Evolutionary conservation across 1,140 invertebrate genomes (phyloP), one percentile per base, ranked within the genome.

Genomic region (Halesus radiatus): DNA sequence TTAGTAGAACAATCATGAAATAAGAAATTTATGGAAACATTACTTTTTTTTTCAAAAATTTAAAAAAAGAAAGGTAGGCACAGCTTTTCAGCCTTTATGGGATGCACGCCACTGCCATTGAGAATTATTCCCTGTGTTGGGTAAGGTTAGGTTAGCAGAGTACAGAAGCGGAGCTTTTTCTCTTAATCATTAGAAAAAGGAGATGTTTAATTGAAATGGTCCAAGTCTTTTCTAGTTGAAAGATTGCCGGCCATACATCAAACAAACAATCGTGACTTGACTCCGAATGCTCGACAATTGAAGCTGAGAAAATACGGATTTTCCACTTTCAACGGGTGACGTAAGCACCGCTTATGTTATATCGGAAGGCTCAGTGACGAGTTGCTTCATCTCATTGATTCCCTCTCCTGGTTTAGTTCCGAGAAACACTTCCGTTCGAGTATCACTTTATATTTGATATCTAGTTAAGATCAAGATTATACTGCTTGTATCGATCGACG

Each of bases 181-280:
- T 53, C 68, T 72, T 72, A 72, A 72, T 72, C 68, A 72, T 52
- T 50, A 22, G 22, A 52, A 52, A 66, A 72, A 72, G 45, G 68
- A 52, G 68, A 72, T 52, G 68, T 72, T 72, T 72, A 72, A 72
- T 72, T 72, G 68, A 72, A 72, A 72, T 15, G 68, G 68, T 45
- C 13, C 66, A 52, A 72, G 68, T 53, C 10, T 72, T 54, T 72
- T 72, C 68, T 26, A 2, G 22, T 72, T 72, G 45, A 53, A 53
- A 72, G 68, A 72, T 53, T 72, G 68, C 50, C 68, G 20, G 29
- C 68, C 29, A 72, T 54, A 72, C 50, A 52, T 72, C 68, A 72
- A 72, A 53, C 50, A 72, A 72, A 72, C 45, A 53, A 52, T 54
- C 68, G 68, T 72, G 68, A 52, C 50, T 54, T 53, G 68, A 8